Evolutionary conservation across 37 sponge, comb jelly and placozoan genomes (phyloP).

Genomic region (Aplysina aerophoba): DNA sequence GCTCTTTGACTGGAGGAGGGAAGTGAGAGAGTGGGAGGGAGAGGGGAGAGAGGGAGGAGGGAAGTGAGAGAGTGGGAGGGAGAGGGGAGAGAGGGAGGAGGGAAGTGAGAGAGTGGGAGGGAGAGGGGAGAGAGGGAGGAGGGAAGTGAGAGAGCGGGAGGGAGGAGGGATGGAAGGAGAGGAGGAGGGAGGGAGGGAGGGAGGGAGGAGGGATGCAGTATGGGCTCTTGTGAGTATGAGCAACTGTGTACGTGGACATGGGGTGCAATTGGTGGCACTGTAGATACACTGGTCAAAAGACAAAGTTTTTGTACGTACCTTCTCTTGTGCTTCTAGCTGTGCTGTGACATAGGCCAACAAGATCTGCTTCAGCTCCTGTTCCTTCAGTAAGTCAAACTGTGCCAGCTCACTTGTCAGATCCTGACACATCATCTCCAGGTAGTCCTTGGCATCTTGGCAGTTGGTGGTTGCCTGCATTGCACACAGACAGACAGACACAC

Average conservation of each 20-base stretch:
- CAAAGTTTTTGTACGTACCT: too few relatives aligned
- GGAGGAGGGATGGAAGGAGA: background rate
- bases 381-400: slow-evolving; percentile 82
- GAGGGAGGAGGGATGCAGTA: background rate
- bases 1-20: slow-evolving; percentile 64
- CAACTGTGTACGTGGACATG: too few relatives aligned
- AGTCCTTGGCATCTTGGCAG: slow-evolving; percentile 81
- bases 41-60: too few relatives aligned
- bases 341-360: slow-evolving; percentile 68
- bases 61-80: too few relatives aligned
- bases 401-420: slow-evolving; percentile 70
- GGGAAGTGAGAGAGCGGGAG: background rate
- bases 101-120: too few relatives aligned
- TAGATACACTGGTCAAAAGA: too few relatives aligned
- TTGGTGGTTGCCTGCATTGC: slow-evolving; percentile 66
- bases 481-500: background rate
- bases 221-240: too few relatives aligned
- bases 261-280: too few relatives aligned
- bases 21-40: too few relatives aligned
- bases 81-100: too few relatives aligned
- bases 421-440: slow-evolving; percentile 87
- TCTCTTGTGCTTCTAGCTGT: slow-evolving; percentile 71
- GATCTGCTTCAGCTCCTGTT: slow-evolving; percentile 74
- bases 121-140: too few relatives aligned
- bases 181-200: background rate